phyloP scores from a whole-genome alignment of 2,888 invertebrate genomes.

The Alloplasta piceator region DNA sequence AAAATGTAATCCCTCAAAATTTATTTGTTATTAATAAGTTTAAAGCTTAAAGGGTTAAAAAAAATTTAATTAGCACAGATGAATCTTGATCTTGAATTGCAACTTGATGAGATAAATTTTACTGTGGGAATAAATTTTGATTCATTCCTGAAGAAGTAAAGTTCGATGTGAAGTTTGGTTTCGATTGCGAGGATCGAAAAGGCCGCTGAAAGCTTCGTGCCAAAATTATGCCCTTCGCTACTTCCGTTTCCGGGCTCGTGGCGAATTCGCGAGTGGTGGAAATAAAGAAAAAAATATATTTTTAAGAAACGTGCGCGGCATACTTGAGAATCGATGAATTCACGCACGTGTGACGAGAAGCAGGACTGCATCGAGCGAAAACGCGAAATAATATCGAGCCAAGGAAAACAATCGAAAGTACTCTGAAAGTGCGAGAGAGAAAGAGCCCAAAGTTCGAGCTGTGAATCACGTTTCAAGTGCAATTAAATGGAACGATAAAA shows the following conservation, averaged over 20 bases:
- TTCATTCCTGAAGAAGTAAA: no score
- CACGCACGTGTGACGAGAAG: neutral
- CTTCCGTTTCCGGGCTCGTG: constrained; percentile 40
- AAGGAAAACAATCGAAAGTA: neutral
- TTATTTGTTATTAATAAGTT: no score
- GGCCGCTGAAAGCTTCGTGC: neutral
- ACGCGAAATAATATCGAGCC: constrained; percentile 1
- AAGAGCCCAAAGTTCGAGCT: neutral
- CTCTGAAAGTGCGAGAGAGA: neutral
- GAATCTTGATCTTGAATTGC: no score
- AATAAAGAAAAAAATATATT: no score
- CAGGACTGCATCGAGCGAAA: no score
- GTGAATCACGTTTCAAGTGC: constrained; percentile 2
- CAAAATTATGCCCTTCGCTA: constrained; percentile 25
- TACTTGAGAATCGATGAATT: neutral
- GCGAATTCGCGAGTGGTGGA: constrained; percentile 6
- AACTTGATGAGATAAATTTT: neutral
- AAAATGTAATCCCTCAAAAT: no score
- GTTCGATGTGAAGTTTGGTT: neutral
- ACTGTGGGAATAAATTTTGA: no score
- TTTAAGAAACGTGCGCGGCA: neutral
- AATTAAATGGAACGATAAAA: constrained; percentile 1
- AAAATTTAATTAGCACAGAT: no score
- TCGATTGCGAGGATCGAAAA: neutral
- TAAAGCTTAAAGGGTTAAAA: no score